Evolutionary conservation across 2,797 vertebrate genomes (phyloP), one percentile per base, ranked within the genome.

Genomic region (Petrocephalus sullivani): DNA sequence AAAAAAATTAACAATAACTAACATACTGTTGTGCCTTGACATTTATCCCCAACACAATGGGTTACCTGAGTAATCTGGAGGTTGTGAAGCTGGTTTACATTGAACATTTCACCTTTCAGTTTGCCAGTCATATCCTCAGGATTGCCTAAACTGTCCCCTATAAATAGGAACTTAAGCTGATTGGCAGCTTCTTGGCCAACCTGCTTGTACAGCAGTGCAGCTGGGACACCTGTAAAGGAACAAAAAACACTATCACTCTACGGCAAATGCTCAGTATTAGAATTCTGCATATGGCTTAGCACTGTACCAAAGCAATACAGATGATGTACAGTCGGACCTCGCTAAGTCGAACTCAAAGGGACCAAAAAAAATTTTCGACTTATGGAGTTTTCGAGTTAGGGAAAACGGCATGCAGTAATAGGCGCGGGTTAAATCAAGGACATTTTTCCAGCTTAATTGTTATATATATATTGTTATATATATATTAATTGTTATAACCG

Each of bases 141-240:
- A 91, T 94, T 95, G 41, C 95, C 94, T 46, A 96, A 92, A 0
- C 93, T 91, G 0, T 96, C 95, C 4, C 95, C 94, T 0, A 94
- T 93, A 0, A 96, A 94, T 56, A 89, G 93, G 49, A 96, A 90
- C 0, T 92, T 94, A 0, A 96, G 93, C 0, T 90, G 93, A 10
- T 90, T 91, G 12, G 83, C 89, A 91, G 91, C 86, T 1, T 92
- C 90, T 82, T 91, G 90, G 49, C 90, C 90, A 54, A 92, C 87
- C n/a, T 94, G 94, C 85, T 92, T 92, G 89, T 93, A 93, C 78
- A 96, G 8, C 0, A 94, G 92, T 0, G 95, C 95, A 33, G 95
- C 93, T 0, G 95, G 93, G 87, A 96, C 90, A 23, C 94, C 95
- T 96, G 89, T 0, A 58, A 10, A 56, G 61, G 54, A 56, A 19